phyloP scores from a whole-genome alignment of 2,888 invertebrate species.

The Odontothrips loti region DNA sequence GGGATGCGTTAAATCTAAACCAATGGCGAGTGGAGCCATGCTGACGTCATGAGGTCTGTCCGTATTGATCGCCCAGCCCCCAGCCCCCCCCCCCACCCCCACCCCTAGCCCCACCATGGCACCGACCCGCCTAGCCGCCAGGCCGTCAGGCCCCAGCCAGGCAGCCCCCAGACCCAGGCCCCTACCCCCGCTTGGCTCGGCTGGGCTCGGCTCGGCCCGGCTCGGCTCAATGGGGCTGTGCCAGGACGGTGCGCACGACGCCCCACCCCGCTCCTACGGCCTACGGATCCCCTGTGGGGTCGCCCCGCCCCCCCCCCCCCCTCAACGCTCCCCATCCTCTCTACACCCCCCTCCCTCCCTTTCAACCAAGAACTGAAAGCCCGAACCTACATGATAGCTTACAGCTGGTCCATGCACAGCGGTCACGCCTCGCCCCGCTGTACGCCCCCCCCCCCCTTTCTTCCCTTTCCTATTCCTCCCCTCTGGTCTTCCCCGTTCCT shows the following conservation, averaged over 20 bases:
- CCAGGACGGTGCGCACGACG: background rate
- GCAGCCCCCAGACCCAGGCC: no score
- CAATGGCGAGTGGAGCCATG: slow-evolving; percentile 36
- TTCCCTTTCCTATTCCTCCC: no score
- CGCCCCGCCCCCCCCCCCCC: background rate
- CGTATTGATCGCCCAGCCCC: slow-evolving; percentile 4
- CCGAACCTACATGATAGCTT: background rate
- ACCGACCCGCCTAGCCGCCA: background rate
- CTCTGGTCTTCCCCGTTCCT: no score
- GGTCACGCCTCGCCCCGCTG: background rate
- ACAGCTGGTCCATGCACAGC: slow-evolving; percentile 2
- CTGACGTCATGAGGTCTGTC: slow-evolving; percentile 36
- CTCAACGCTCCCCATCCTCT: background rate
- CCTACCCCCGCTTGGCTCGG: no score
- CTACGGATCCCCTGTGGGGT: background rate
- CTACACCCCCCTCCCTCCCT: background rate
- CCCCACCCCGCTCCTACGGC: background rate
- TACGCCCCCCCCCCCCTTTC: no score
- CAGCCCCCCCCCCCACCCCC: background rate
- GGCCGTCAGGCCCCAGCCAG: background rate
- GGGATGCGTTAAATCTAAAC: slow-evolving; percentile 38
- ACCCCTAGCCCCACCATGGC: background rate
- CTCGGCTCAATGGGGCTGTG: slow-evolving; percentile 21
- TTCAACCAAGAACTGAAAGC: background rate
- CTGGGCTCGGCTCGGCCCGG: background rate